Evolutionary conservation across 2,797 vertebrate genomes (phyloP), one percentile per base, ranked within the genome.

Genomic region (Anguilla marmorata): DNA sequence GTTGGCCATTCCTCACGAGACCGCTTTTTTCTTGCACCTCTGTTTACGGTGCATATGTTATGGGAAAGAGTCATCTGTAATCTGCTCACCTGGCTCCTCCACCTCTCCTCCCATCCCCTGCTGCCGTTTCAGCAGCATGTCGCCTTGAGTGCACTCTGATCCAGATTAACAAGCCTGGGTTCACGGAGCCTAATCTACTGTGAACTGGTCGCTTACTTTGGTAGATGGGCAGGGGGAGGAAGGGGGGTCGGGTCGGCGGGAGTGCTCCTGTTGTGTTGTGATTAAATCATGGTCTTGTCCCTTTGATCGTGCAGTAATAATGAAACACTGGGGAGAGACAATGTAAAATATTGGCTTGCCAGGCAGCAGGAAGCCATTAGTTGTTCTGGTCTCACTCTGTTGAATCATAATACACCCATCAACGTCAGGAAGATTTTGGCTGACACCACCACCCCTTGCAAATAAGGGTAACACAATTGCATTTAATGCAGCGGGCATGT

Each of bases 401-500:
- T 91, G 94, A 95, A 95, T 96, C 88, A 66, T 91, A 93, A 94
- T 94, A 92, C 66, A 91, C 91, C 93, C 93, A 93, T 95, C 94
- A 95, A 85, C 0, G 85, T 11, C 27, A 41, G 41, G 85, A 45
- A 72, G 9, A 86, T 41, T 21, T 88, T 37, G 14, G 54, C 83
- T 37, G 41, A 76, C n/a, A 50, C 66, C 50, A 66, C 16, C 48
- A 60, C 37, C 24, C 50, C 87, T 88, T 83, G 66, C 69, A 85
- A 56, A 45, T 66, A 6, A 60, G 54, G 66, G 45, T 72, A 83
- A 74, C 80, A 52, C 58, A 69, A 52, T 83, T n/a, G n/a, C 86
- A 48, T 85, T 60, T 79, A 45, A 37, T 50, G 24, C 21, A 21
- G 63, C 14, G 60, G 33, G 11, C 66, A 85, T 88, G 84, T 76